Evolutionary conservation across 2,113 vertebrate species (phyloP), one percentile per base, ranked within the genome.

Genomic region (Urocitellus parryii): DNA sequence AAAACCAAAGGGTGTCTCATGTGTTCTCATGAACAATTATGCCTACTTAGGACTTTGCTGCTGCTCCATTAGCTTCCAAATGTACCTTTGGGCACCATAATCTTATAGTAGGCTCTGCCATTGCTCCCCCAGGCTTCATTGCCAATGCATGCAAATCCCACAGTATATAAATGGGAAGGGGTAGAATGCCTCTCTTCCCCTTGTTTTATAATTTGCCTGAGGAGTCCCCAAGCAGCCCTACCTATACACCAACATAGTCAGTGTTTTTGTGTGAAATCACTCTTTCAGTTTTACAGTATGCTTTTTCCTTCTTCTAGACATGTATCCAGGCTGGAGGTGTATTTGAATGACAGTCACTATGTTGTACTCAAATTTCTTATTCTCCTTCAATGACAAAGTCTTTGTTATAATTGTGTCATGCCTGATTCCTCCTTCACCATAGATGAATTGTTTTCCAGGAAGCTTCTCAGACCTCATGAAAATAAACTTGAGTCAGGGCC

Each of bases 341-440:
- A 76, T 82, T 79, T 95, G 70, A 91, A 34, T 70, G 42, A 37
- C 34, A 96, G 13, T 2, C 42, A 72, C 12, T 90, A 12, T 42
- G 13, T 56, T 68, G 37, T 37, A 80, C 51, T 77, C 63, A 93
- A 91, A 93, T 79, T 91, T 83, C n/a, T 91, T 24, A 48, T 27
- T 95, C 79, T 51, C 76, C 95, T 91, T 90, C 83, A 83, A 0
- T 51, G 61, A 73, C 63, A 91, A 68, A 89, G 82, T 8, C 39
- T 89, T 85, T 63, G 42, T 58, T 90, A 42, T 61, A 86, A 88
- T 45, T 76, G 29, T 73, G 24, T 48, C 37, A 53, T 48, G 25
- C 32, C 48, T 93, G 58, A 34, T 91, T 90, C 58, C 34, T 76
- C 92, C 67, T 81, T n/a, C 22, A 29, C 4, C 51, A 70, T 58